Evolutionary conservation across 2,888 invertebrate genomes (phyloP), one percentile per base, ranked within the genome.

Genomic region (Holacanthella duospinosa): DNA sequence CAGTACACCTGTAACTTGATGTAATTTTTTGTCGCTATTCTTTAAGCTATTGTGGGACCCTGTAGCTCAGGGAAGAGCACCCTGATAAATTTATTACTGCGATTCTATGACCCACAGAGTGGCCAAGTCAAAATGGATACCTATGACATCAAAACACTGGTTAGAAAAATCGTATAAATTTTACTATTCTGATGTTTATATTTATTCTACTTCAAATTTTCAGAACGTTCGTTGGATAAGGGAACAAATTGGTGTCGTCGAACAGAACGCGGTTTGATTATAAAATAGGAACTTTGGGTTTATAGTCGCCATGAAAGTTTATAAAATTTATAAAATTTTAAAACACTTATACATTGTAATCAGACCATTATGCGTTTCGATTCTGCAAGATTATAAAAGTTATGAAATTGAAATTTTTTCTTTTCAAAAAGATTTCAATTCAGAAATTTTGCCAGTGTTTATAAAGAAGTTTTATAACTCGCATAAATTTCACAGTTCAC

Each of bases 31-130:
- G 36, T 9, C 36, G 6, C 36, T 16, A 36, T 36, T 9, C 16
- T 36, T 36, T 6, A 36, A 36, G 58, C 29, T 16, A 29, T 58
- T 21, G 58, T 58, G 4, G 58, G 58, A 9, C 36, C 36, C n/a
- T 16, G 27, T 26, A 25, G 56, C 27, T 26, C 26, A 21, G 28
- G 29, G 4, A 58, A 58, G 28, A 29, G 26, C 28, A 58, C 58
- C 4, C 21, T 58, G n/a, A 24, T 21, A 3, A n/a, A 43, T 26
- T 27, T 58, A n/a, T 36, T 58, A 4, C n/a, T 58, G 3, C 58
- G 58, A n/a, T 43, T 58, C 25, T 36, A 58, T 21, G 58, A 58
- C 21, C 58, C 58, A 4, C 36, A 29, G 29, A 6, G n/a, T n/a
- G 58, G 58, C n/a, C 21, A 58, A 9, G 28, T 58, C 12, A 9